These are phyloP conservation scores for Oxycera nigricornis DNA, from an alignment of 2,888 invertebrate genomes.

Conservation along the genomic window DNA sequence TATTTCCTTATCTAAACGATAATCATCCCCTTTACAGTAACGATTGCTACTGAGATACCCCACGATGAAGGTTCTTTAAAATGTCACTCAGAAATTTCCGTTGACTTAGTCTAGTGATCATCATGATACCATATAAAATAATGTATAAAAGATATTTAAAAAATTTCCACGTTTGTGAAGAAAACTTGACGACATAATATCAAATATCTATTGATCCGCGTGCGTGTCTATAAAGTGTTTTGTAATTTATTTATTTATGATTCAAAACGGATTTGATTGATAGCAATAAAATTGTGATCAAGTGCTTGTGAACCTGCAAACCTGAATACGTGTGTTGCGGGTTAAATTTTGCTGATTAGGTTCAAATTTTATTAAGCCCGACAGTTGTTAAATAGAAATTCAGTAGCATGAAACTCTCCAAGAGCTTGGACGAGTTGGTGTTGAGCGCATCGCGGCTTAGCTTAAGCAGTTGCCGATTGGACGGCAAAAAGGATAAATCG, in stretches of 20 bases:
- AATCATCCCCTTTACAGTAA: not conserved
- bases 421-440: constrained; percentile 61
- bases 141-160: not conserved
- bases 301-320: too few relatives aligned
- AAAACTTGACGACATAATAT: not conserved
- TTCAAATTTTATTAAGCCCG: not conserved
- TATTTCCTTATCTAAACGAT: too few relatives aligned
- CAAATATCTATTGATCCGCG: not conserved
- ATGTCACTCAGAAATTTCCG: not conserved
- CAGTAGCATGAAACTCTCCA: constrained; percentile 58
- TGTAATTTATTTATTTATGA: constrained; percentile 24
- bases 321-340: not conserved
- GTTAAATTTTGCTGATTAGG: not conserved
- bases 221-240: not conserved
- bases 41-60: not conserved
- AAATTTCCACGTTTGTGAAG: not conserved
- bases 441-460: constrained; percentile 61
- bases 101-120: constrained; percentile 6
- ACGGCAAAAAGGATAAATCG: constrained; percentile 56
- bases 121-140: not conserved
- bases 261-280: not conserved
- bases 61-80: not conserved
- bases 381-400: constrained; percentile 29
- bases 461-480: constrained; percentile 57
- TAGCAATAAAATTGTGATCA: not conserved